Percentiles rank a stretch among this genome's conserved stretches.
phyloP scores from a whole-genome alignment of 30 jellyfish, hydroid and myxozoan genomes.

The Phacellophora camtschatica region DNA sequence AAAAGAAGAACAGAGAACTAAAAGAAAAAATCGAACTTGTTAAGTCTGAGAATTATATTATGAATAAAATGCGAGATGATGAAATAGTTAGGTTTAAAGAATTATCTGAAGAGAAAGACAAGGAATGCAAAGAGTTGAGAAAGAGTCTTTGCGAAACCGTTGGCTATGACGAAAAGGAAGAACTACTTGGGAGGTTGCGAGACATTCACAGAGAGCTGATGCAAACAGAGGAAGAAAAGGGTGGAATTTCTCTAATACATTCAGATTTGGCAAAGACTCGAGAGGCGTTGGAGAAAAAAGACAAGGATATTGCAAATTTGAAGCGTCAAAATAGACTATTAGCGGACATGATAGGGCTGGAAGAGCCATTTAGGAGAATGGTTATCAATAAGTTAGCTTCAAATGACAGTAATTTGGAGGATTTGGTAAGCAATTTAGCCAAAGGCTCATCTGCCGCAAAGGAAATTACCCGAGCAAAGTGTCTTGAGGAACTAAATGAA shows the following conservation, averaged over 20 bases:
- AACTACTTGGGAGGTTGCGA: conserved; percentile 35
- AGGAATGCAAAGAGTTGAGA: conserved; percentile 28
- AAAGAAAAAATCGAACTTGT: conserved; percentile 20
- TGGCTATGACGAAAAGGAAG: conserved; percentile 45
- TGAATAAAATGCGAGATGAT: conserved; percentile 6
- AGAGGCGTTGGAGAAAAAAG: conserved; percentile 24
- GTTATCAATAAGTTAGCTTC: background rate
- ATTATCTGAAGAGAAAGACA: conserved; percentile 27
- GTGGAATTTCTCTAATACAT: background rate
- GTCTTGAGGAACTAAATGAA: background rate
- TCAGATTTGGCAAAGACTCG: background rate
- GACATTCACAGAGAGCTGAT: conserved; percentile 47
- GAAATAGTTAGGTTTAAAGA: background rate
- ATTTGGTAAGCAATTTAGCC: background rate
- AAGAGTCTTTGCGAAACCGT: conserved; percentile 16
- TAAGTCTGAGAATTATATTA: conserved; percentile 43
- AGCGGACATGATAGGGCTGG: conserved; percentile 13
- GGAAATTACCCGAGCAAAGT: background rate
- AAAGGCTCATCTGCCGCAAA: background rate
- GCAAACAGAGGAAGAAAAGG: conserved; percentile 11
- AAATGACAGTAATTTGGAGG: background rate
- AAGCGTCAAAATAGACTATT: conserved; percentile 23
- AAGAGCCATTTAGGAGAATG: background rate
- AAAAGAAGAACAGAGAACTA: conserved; percentile 42
- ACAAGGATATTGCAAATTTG: conserved; percentile 3